Base-by-base conservation (phyloP, 2,888 invertebrate genomes). In the Atrina japonica region DNA sequence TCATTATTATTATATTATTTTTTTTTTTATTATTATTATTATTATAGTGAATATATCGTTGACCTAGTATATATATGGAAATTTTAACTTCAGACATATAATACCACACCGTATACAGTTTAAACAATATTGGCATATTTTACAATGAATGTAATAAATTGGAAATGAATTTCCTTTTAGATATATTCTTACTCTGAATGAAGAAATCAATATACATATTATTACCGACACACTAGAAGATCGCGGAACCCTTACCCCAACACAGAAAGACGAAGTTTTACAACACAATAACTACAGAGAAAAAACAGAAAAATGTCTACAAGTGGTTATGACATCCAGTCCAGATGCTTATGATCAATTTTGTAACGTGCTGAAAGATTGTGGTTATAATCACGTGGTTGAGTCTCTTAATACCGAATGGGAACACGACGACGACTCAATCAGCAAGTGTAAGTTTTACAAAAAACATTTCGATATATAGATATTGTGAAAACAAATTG, bases 321-420 rank as follows among this genome's bases (percentile, higher is more conserved):
- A 78, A 9, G 74, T 74, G 50, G 80, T 82, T 9, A 77, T 74
- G 77, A 76, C 76, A 30, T 74, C 78, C 11, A 76, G 82, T 11
- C 65, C 77, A 6, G 71, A 55, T 11, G 76, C 80, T 7, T 82
- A 75, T 47, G 65, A 64, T 18, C 45, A 66, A 11, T 69, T 82
- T n/a, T 82, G 82, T 65, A 80, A 82, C 18, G 80, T 75, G 6
- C 64, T 82, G 50, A 71, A 75, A 30, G 82, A 82, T 56, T 78
- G 76, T 47, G 82, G 82, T 9, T 82, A 82, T 68, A 76, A 66
- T 50, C 78, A 77, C 63, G 76, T 82, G 47, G 78, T 82, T 2
- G 82, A 82, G 11, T 76, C 78, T 1, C 60, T 82, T 2, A 65
- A 55, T 25, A 65, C 69, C 6, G 76, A 78, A 5, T 73, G 66